Evolutionary conservation across 2,888 invertebrate species (phyloP).

Genomic region (Baronia brevicornis): DNA sequence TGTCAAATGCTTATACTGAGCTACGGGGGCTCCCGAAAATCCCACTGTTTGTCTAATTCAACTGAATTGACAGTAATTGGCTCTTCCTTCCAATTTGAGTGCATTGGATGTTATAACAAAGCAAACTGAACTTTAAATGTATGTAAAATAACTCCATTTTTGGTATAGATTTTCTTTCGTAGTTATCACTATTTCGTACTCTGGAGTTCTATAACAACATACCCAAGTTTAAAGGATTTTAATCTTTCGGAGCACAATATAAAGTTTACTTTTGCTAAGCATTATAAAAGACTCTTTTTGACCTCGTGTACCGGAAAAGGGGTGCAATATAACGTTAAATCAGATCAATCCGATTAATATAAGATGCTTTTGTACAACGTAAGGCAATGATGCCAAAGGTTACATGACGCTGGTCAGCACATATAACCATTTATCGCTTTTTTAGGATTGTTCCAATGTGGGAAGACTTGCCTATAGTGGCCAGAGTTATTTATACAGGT

Average conservation of each 20-base stretch:
- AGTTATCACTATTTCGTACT: constrained; percentile 19
- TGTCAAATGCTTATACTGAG: background rate
- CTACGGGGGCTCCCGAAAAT: constrained; percentile 38
- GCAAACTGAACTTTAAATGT: constrained; percentile 4
- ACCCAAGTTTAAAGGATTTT: constrained; percentile 16
- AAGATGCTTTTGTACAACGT: constrained; percentile 24
- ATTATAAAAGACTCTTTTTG: constrained; percentile 23
- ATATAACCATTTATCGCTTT: too few relatives aligned
- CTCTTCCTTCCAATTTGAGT: constrained; percentile 47
- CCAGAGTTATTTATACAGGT: too few relatives aligned
- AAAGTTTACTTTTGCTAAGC: constrained; percentile 17
- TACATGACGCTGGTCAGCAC: too few relatives aligned
- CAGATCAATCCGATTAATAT: constrained; percentile 37
- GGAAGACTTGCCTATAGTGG: too few relatives aligned
- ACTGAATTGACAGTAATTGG: constrained; percentile 57
- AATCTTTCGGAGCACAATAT: constrained; percentile 2
- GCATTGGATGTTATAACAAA: constrained; percentile 28
- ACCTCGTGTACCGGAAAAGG: constrained; percentile 43
- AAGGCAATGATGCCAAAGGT: too few relatives aligned
- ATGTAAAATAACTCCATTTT: constrained; percentile 12
- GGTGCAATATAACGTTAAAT: constrained; percentile 33
- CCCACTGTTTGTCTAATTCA: constrained; percentile 48
- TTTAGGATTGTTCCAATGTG: too few relatives aligned
- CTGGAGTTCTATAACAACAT: constrained; percentile 3
- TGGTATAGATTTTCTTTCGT: background rate